Percentiles rank a stretch among this genome's conserved stretches.
These are phyloP conservation scores for Mastomys natalensis DNA, from an alignment of 2,113 vertebrate species.

Conservation along the genomic window DNA sequence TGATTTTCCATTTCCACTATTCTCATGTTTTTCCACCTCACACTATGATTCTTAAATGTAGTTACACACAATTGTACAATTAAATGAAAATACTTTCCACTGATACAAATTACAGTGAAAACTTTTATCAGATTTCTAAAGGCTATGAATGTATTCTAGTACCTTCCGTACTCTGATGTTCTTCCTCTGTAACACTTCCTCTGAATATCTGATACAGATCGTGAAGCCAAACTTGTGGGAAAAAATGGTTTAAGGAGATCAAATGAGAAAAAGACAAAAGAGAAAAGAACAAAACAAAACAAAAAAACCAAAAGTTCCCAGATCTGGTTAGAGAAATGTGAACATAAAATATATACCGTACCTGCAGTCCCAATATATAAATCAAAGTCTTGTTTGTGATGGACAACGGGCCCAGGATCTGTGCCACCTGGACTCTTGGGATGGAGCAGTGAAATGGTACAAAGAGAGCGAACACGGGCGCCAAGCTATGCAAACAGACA, in stretches of 20 bases:
- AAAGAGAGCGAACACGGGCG: conserved; percentile 96
- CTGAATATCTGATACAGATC: conserved; percentile 74
- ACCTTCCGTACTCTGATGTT: conserved; percentile 61
- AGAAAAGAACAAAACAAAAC: not conserved
- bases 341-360: conserved; percentile 87
- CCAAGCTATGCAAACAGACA: conserved; percentile 90
- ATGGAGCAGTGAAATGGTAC: conserved; percentile 97
- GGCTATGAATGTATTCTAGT: conserved; percentile 70
- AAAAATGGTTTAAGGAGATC: conserved; percentile 74
- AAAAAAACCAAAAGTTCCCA: not conserved
- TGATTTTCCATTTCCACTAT: conserved; percentile 62
- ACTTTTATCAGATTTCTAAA: conserved; percentile 78
- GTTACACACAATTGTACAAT: conserved; percentile 2
- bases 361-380: conserved; percentile 97
- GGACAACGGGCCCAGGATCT: conserved; percentile 93
- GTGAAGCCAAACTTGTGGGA: conserved; percentile 71
- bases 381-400: conserved; percentile 98
- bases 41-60: conserved; percentile 32
- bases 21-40: conserved; percentile 51
- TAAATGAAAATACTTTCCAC: conserved; percentile 79
- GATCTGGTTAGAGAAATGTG: conserved; percentile 72
- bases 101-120: conserved; percentile 74
- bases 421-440: conserved; percentile 94
- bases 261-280: conserved; percentile 64
- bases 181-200: conserved; percentile 71